These are phyloP conservation scores for Leistus spinibarbis DNA, from an alignment of 2,888 invertebrate species.

Conservation along the genomic window DNA sequence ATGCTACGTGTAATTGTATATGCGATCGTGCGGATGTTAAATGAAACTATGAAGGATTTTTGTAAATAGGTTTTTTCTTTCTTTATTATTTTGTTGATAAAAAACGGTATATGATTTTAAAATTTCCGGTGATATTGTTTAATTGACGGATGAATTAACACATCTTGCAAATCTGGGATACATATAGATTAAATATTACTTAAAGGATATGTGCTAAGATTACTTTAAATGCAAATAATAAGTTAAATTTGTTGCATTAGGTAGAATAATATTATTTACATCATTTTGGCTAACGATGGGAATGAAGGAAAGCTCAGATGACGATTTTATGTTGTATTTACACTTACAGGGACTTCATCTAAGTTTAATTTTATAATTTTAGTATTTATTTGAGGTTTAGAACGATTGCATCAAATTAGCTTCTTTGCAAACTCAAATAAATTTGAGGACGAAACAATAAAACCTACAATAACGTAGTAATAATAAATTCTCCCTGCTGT, in stretches of 20 bases:
- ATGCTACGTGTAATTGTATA: conserved; percentile 33
- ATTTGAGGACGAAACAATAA: too few relatives aligned
- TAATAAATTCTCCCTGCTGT: not conserved
- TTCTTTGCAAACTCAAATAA: too few relatives aligned
- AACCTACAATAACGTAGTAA: too few relatives aligned
- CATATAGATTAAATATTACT: not conserved
- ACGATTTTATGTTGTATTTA: too few relatives aligned
- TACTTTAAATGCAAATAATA: not conserved
- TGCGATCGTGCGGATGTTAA: conserved; percentile 7
- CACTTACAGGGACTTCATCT: too few relatives aligned
- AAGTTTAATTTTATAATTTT: too few relatives aligned
- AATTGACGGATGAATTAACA: conserved; percentile 4
- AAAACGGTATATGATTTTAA: not conserved
- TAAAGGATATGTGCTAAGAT: not conserved
- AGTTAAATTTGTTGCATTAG: not conserved
- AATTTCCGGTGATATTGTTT: not conserved
- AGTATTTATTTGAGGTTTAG: too few relatives aligned
- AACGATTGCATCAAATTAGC: too few relatives aligned
- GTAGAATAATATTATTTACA: not conserved
- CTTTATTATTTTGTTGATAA: not conserved
- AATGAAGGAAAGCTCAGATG: too few relatives aligned
- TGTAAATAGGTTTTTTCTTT: not conserved
- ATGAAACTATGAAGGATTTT: not conserved
- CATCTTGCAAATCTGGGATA: not conserved
- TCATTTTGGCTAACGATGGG: too few relatives aligned